Base-by-base conservation (phyloP, 2,113 vertebrate species). In the Tympanuchus pallidicinctus region DNA sequence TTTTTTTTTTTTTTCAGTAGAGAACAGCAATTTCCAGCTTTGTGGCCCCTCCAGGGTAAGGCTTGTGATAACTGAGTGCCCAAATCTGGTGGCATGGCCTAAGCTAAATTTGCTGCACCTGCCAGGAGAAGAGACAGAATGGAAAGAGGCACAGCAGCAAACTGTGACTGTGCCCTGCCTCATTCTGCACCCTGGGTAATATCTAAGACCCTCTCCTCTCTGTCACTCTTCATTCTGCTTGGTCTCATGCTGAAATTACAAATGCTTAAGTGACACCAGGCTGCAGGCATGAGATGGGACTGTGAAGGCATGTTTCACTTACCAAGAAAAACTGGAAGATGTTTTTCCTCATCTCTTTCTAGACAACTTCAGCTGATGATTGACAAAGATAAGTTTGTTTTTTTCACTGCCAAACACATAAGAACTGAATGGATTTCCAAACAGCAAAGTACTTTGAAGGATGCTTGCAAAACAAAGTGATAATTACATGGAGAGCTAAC, bases 401-500 rank as follows among this genome's bases (percentile, higher is more conserved):
- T 57, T 10, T 8, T 52, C 40, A 73, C 60, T 21, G 13, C 52
- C 28, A 69, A 82, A 57, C 65, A n/a, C 0, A 0, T 59, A 81
- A 83, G 19, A 93, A 60, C 34, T 19, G 25, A 94, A 83, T 43
- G n/a, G 69, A 81, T 70, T 91, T 90, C 66, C 0, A 88, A 92
- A 84, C 40, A 56, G 36, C 42, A 64, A 64, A 92, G 57, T 1
- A 13, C 47, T 90, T 64, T 86, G 80, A 86, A 86, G 82, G 36
- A 88, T 42, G 47, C 52, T 90, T 90, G 83, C 30, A 84, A 93
- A 94, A 86, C 52, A 60, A 89, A 56, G 74, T 93, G 71, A 76
- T 94, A 95, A 95, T 94, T 73, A 89, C 74, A 76, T 32, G 67
- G 71, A 85, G 86, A 95, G 93, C 82, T 90, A 93, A 66, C 43